Percentiles rank a stretch among this genome's conserved stretches.
Evolutionary conservation across 2,888 invertebrate species (phyloP).

Genomic region (Scaptomyza tumidula): DNA sequence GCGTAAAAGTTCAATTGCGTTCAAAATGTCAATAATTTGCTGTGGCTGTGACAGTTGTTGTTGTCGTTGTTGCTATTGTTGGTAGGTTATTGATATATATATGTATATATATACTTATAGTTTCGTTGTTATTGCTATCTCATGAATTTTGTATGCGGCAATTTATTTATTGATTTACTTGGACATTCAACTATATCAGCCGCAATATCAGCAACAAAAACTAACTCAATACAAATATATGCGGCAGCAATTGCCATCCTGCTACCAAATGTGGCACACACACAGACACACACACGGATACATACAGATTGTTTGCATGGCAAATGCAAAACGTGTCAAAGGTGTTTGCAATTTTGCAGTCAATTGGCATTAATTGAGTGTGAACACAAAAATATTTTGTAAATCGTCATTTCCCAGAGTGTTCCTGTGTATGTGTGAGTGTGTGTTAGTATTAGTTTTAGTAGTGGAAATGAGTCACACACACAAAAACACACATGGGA

Average conservation of each 20-base stretch:
- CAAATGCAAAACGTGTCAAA: conserved; percentile 77
- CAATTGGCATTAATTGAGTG: conserved; percentile 80
- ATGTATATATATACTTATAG: conserved; percentile 9
- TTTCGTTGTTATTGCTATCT: conserved; percentile 43
- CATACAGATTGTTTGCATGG: conserved; percentile 29
- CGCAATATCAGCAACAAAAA: conserved; percentile 9
- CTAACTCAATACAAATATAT: conserved; percentile 48
- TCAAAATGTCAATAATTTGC: conserved; percentile 75
- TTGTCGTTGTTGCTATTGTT: conserved; percentile 20
- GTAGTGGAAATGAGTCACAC: conserved; percentile 7
- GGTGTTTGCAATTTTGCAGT: conserved; percentile 80
- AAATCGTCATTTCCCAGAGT: conserved; percentile 60
- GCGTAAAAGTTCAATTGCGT: conserved; percentile 77
- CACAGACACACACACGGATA: conserved; percentile 3
- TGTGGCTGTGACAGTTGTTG: conserved; percentile 32
- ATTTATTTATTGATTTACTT: conserved; percentile 81
- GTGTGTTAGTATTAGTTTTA: neutral
- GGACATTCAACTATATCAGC: conserved; percentile 19
- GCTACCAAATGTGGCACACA: conserved; percentile 31
- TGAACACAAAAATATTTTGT: conserved; percentile 80
- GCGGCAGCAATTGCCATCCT: conserved; percentile 24
- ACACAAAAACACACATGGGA: conserved; percentile 5
- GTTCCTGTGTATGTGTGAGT: conserved; percentile 4
- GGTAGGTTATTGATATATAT: conserved; percentile 45
- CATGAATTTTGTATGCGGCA: conserved; percentile 77